Evolutionary conservation across 2,888 invertebrate species (phyloP).

Genomic region (Andrena hattorfiana): DNA sequence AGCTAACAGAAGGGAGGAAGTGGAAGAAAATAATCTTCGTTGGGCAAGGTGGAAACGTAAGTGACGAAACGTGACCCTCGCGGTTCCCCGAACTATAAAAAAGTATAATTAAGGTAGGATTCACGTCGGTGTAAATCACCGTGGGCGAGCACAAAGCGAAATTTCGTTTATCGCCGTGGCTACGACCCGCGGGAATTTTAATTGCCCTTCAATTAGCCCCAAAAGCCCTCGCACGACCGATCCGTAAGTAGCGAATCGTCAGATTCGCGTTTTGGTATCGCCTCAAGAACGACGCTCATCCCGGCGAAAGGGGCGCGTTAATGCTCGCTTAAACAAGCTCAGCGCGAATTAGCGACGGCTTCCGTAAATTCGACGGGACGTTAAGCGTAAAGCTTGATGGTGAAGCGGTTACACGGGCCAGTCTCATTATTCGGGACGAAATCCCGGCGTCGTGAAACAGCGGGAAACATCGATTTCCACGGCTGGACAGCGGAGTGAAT

Average conservation of each 20-base stretch:
- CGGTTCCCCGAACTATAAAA: slow-evolving; percentile 44
- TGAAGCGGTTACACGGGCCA: neutral
- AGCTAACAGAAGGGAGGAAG: no score
- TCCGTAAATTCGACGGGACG: slow-evolving; percentile 13
- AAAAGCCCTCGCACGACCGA: neutral
- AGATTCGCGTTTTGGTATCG: neutral
- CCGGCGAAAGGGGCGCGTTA: slow-evolving; percentile 24
- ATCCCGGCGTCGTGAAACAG: slow-evolving; percentile 38
- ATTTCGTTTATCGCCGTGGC: slow-evolving; percentile 53
- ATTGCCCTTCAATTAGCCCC: slow-evolving; percentile 56
- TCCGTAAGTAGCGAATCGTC: slow-evolving; percentile 9
- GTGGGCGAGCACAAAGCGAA: slow-evolving; percentile 35
- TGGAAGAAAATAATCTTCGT: neutral
- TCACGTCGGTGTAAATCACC: slow-evolving; percentile 52
- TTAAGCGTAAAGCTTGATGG: neutral
- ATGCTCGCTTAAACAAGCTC: slow-evolving; percentile 24
- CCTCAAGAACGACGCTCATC: neutral
- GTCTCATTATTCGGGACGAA: neutral
- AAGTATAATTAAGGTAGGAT: slow-evolving; percentile 51
- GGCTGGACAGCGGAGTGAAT: neutral
- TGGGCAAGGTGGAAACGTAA: neutral
- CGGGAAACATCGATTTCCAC: slow-evolving; percentile 26
- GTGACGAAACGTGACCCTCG: slow-evolving; percentile 16
- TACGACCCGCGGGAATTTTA: slow-evolving; percentile 51
- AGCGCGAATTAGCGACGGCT: slow-evolving; percentile 3